Evolutionary conservation across 2,113 vertebrate genomes (phyloP).

Genomic region (Eudyptes chrysolophus): DNA sequence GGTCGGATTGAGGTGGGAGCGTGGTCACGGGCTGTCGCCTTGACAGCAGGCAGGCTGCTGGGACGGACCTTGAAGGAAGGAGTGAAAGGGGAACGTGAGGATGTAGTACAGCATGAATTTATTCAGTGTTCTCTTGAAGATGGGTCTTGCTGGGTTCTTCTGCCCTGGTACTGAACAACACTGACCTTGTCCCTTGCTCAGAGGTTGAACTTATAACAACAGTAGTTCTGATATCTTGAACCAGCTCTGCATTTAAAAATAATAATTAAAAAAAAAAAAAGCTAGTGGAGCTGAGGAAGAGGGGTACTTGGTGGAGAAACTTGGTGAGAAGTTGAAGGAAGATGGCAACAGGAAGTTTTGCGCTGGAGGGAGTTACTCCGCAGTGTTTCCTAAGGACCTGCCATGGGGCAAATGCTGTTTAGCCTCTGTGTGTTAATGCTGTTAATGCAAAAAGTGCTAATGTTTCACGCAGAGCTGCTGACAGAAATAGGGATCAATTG

Average conservation of each 20-base stretch:
- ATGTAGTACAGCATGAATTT: neutral
- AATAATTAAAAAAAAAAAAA: too few species aligned
- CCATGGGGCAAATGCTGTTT: neutral
- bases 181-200: neutral
- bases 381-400: neutral
- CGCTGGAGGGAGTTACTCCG: neutral
- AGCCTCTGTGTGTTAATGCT: neutral
- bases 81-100: neutral
- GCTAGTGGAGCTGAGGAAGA: neutral
- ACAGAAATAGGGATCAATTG: neutral
- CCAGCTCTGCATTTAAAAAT: neutral
- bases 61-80: accelerated
- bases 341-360: neutral
- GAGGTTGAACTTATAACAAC: neutral
- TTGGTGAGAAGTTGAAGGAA: neutral
- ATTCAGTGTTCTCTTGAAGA: neutral
- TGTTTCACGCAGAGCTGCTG: neutral
- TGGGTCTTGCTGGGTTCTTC: neutral
- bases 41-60: neutral
- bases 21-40: accelerated
- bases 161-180: neutral
- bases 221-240: neutral
- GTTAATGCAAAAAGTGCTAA: neutral
- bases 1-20: neutral
- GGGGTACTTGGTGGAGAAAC: neutral